Conservation (phyloP, 1,140 invertebrate species). For the Ridgeia piscesae region DNA sequence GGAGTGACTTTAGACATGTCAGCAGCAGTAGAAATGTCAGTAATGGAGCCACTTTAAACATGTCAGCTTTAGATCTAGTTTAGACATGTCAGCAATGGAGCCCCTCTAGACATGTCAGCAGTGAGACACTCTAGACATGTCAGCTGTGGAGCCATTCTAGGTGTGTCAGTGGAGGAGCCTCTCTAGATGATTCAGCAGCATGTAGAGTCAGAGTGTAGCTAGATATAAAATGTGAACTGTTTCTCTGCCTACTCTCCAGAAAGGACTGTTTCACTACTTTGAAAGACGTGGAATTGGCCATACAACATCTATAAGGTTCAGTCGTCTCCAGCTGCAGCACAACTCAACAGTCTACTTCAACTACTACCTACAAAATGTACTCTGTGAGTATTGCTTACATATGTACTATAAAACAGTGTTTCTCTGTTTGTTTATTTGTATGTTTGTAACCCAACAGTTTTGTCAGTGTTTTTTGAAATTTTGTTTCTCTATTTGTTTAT, state of each 20-base stretch:
- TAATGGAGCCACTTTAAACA: not conserved
- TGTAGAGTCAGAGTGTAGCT: too few species aligned
- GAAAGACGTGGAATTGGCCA: not conserved
- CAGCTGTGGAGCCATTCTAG: too few species aligned
- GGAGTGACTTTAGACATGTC: not conserved
- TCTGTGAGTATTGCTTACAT: not conserved
- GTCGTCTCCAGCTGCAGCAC: not conserved
- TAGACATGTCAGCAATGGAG: not conserved
- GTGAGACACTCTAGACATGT: not conserved
- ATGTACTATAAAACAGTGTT: too few species aligned
- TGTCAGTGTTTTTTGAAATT: too few species aligned
- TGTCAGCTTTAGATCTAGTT: not conserved
- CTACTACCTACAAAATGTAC: not conserved
- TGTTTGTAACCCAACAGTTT: too few species aligned
- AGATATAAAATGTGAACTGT: not conserved
- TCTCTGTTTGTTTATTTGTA: too few species aligned
- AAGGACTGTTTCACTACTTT: not conserved
- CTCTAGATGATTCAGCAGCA: too few species aligned
- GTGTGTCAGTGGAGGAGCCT: too few species aligned
- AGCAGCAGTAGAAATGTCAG: not conserved
- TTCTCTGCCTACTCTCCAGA: not conserved
- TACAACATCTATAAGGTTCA: not conserved
- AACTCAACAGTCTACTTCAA: not conserved
- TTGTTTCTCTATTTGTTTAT: too few species aligned
- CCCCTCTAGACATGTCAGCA: not conserved